phyloP scores from a whole-genome alignment of 2,113 vertebrate genomes.

The Pluvianellus socialis region DNA sequence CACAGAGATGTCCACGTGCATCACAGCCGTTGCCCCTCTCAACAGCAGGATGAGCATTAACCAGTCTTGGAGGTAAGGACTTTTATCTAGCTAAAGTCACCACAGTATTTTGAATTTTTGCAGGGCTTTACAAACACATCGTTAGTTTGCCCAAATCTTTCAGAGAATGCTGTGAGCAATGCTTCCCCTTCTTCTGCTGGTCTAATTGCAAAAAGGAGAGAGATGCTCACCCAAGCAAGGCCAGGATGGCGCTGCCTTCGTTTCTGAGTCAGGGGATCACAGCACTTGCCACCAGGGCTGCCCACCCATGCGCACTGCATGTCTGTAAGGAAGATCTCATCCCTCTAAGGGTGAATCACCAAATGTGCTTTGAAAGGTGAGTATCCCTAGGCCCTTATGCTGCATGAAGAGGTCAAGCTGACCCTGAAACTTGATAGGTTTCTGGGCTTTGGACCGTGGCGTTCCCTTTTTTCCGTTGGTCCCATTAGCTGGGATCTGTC shows the following conservation, averaged over 20 bases:
- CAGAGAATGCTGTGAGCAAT: neutral
- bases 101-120: neutral
- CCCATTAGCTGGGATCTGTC: neutral
- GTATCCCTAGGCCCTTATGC: neutral
- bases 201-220: neutral
- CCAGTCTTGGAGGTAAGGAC: neutral
- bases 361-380: neutral
- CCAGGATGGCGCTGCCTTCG: neutral
- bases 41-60: neutral
- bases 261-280: neutral
- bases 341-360: neutral
- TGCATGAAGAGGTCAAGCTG: neutral
- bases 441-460: neutral
- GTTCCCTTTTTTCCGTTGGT: neutral
- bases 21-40: neutral
- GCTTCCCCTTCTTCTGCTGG: neutral
- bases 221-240: neutral
- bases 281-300: neutral
- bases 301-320: rapidly evolving
- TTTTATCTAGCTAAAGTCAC: neutral
- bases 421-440: neutral
- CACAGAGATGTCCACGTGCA: neutral
- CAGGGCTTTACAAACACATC: neutral
- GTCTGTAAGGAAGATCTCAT: neutral
- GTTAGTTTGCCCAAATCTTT: neutral